These are phyloP conservation scores for Zygaena filipendulae DNA, from an alignment of 2,888 invertebrate species.

Conservation along the genomic window DNA sequence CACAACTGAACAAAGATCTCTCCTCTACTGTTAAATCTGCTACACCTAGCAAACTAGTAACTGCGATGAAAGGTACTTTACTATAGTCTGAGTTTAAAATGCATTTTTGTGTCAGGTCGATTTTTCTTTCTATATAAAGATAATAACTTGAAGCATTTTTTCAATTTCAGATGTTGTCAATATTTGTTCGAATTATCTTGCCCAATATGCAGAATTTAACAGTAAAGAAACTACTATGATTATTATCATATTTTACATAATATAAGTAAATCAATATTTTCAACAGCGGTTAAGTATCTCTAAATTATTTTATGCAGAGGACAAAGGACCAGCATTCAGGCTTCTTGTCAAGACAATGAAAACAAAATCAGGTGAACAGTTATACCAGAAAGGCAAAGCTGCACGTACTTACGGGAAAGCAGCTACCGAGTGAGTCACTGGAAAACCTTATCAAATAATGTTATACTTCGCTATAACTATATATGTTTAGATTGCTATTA, in stretches of 20 bases:
- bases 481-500: too few species aligned
- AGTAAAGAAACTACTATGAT: too few species aligned
- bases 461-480: not conserved
- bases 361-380: conserved; percentile 22
- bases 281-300: not conserved
- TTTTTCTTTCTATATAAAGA: too few species aligned
- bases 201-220: conserved; percentile 41
- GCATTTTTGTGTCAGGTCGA: too few species aligned
- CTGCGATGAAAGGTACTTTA: conserved; percentile 32
- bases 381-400: conserved; percentile 32
- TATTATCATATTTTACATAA: too few species aligned
- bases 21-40: conserved; percentile 21
- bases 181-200: conserved; percentile 40
- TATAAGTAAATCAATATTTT: not conserved
- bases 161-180: conserved; percentile 41
- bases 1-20: conserved; percentile 27
- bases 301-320: conserved; percentile 36
- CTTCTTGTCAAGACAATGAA: conserved; percentile 32
- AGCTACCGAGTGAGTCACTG: conserved; percentile 44
- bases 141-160: conserved; percentile 5
- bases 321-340: conserved; percentile 44
- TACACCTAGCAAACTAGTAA: conserved; percentile 28
- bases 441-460: not conserved
- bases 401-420: conserved; percentile 27
- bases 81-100: too few species aligned